Evolutionary conservation across 1,140 invertebrate genomes (phyloP).

Genomic region (Rhopalosiphum padi): DNA sequence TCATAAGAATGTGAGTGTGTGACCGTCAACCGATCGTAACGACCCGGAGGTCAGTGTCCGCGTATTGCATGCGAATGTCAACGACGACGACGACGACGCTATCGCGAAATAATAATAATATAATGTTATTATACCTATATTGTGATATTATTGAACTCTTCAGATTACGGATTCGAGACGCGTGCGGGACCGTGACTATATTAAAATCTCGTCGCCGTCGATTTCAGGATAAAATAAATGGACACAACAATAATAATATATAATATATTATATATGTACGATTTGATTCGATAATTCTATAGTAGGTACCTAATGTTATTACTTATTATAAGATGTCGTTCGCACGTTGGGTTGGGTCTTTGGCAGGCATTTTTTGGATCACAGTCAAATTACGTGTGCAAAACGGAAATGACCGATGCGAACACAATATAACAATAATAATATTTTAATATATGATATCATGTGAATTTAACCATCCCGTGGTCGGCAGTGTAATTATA

Average conservation of each 20-base stretch:
- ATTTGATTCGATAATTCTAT: no score
- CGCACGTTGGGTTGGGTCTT: not conserved
- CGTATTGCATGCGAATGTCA: not conserved
- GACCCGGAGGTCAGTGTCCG: conserved; percentile 7
- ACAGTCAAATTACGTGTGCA: not conserved
- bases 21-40: not conserved
- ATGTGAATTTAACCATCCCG: no score
- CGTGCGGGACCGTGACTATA: not conserved
- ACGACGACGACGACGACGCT: no score
- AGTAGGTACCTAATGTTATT: not conserved
- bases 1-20: not conserved
- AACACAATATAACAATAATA: not conserved
- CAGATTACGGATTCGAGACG: not conserved
- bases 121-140: not conserved
- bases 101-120: not conserved
- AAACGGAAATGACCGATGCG: not conserved
- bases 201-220: not conserved
- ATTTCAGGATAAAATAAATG: not conserved
- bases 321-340: not conserved
- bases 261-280: not conserved
- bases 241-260: not conserved
- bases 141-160: not conserved
- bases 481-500: not conserved
- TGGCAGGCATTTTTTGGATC: not conserved
- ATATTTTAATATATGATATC: not conserved